A percentile compares a stretch with the other conserved stretches of the same genome.
Conservation (phyloP, 2,888 invertebrate genomes). For the Liposcelis brunnea region DNA sequence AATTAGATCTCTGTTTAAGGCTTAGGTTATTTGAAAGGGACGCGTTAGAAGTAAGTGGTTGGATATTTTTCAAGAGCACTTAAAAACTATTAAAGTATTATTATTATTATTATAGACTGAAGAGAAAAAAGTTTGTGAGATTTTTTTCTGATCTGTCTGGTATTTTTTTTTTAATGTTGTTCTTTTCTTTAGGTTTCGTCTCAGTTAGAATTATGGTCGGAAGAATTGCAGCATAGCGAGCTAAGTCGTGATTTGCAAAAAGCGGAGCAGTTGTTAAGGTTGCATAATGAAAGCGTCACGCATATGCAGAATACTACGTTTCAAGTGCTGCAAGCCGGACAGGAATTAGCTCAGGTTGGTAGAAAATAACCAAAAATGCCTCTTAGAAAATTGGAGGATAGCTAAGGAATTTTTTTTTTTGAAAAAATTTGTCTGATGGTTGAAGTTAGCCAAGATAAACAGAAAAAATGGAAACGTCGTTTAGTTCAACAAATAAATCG, state of each 20-base stretch:
- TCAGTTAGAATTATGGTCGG: slow-evolving; percentile 86
- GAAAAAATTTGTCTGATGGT: no score
- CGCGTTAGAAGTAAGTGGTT: slow-evolving; percentile 53
- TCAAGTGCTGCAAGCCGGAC: slow-evolving; percentile 85
- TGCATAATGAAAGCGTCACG: slow-evolving; percentile 85
- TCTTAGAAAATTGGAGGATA: no score
- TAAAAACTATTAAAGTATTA: neutral
- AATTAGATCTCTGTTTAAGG: slow-evolving; percentile 72
- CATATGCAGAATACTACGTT: slow-evolving; percentile 90
- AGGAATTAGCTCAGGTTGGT: slow-evolving; percentile 70
- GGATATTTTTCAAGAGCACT: slow-evolving; percentile 5
- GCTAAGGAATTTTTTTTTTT: no score
- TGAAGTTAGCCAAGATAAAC: no score
- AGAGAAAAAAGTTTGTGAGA: neutral
- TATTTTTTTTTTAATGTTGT: slow-evolving; percentile 4
- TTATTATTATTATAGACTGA: slow-evolving; percentile 1
- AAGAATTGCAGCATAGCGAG: slow-evolving; percentile 78
- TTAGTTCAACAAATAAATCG: no score
- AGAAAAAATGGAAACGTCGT: no score
- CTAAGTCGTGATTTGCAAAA: slow-evolving; percentile 59
- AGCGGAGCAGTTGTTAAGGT: slow-evolving; percentile 74
- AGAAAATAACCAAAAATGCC: no score
- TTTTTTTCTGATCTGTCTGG: neutral
- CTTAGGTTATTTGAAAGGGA: slow-evolving; percentile 79
- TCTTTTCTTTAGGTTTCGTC: slow-evolving; percentile 41